Base-by-base conservation (phyloP, 2,113 vertebrate genomes). In the Psophia crepitans region DNA sequence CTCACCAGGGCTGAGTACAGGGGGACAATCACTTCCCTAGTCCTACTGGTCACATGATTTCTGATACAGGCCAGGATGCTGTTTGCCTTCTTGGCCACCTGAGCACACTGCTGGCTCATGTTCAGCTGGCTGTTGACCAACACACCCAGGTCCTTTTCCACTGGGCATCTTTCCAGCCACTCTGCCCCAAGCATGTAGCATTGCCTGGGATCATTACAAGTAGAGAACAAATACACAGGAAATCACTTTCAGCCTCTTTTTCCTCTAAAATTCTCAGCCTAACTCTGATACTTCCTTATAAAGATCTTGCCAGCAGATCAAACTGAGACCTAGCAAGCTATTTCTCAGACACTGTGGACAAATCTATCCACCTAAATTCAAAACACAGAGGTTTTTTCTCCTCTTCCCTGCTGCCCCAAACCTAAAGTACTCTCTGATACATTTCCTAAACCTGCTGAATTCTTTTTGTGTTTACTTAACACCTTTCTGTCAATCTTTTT, bases 321-420 rank as follows among this genome's bases (percentile, higher is more conserved):
- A 56, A 43, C 5, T 30, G 41, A 87, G 19, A 69, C 11, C 4
- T 60, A 77, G 35, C 15, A 77, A 87, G 12, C 11, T 44, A 5
- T 70, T 89, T 84, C 46, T 70, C 7, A 84, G 41, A 35, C 6
- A 22, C 4, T 17, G 30, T 20, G 10, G 30, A 58, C 18, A 46
- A 80, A 44, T 41, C 16, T 57, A 26, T 46, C 16, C 28, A 53
- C 46, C 63, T 63, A 44, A 26, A 63, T 26, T 63, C 33, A 51
- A 63, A 73, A 77, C 12, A 60, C 4, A 35, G 28, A 39, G 7
- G 1, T 44, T 76, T 58, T 44, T 43, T n/a, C 11, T 35, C 13
- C 4, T 7, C 48, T 8, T 46, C 26, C 2, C 1, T 8, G 7
- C 1, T 8, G 7, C 1, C 4, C 9, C 32, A 49, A 49, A 56